These are phyloP conservation scores for Ennomos erosarius DNA, from an alignment of 2,888 invertebrate species.

Conservation along the genomic window DNA sequence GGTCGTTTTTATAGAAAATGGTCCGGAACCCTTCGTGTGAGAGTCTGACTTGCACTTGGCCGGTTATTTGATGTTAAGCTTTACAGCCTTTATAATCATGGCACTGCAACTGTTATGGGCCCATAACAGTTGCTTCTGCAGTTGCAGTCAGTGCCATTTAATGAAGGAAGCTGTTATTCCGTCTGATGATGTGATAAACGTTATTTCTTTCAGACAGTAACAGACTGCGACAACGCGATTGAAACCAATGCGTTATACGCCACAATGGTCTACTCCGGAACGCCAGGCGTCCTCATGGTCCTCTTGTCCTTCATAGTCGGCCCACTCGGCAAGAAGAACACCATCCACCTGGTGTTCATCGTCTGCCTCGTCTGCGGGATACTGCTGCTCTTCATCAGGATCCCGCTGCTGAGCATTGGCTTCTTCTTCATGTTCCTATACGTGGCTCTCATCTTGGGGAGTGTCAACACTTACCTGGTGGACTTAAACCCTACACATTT, in stretches of 20 bases:
- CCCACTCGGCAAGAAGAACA: slow-evolving; percentile 60
- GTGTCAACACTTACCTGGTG: slow-evolving; percentile 69
- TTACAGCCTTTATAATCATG: too few species aligned
- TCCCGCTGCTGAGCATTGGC: slow-evolving; percentile 64
- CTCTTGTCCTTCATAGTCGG: slow-evolving; percentile 63
- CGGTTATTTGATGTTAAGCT: too few species aligned
- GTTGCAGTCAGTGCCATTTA: too few species aligned
- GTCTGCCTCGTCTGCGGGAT: slow-evolving; percentile 55
- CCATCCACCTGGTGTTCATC: slow-evolving; percentile 59
- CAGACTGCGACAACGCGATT: slow-evolving; percentile 62
- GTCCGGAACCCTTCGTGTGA: too few species aligned
- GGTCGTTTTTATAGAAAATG: too few species aligned
- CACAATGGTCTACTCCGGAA: slow-evolving; percentile 67
- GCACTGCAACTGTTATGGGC: too few species aligned
- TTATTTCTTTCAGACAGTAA: slow-evolving; percentile 40
- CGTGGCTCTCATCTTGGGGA: slow-evolving; percentile 67
- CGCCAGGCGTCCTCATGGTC: slow-evolving; percentile 53
- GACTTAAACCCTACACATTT: slow-evolving; percentile 74
- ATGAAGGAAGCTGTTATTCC: too few species aligned
- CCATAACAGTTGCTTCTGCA: too few species aligned
- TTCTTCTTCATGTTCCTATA: slow-evolving; percentile 69
- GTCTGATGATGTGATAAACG: neutral
- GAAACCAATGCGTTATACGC: slow-evolving; percentile 65
- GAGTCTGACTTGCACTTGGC: too few species aligned
- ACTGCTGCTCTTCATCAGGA: slow-evolving; percentile 56